phyloP scores from a whole-genome alignment of 2,113 vertebrate genomes.

The Sapayoa aenigma region DNA sequence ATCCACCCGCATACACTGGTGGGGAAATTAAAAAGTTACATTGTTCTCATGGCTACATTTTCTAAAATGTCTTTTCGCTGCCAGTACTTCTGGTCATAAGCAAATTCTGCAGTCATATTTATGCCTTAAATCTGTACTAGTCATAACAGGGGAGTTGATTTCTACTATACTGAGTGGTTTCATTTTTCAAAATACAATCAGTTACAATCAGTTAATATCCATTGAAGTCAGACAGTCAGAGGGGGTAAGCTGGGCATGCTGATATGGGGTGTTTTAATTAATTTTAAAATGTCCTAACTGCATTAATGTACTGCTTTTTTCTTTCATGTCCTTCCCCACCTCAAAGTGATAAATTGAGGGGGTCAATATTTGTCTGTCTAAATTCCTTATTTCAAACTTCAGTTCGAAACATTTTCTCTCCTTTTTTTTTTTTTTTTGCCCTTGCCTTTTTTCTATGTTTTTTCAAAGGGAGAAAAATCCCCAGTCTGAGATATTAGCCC shows the following conservation, averaged over 20 bases:
- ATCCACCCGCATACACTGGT: neutral
- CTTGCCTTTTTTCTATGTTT: neutral
- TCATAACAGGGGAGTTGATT: neutral
- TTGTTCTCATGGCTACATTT: neutral
- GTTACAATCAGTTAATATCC: neutral
- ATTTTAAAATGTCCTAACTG: neutral
- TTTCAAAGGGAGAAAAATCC: neutral
- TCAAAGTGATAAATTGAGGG: rapidly evolving
- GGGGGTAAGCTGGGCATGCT: neutral
- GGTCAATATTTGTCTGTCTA: neutral
- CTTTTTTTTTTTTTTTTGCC: neutral
- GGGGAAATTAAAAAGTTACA: neutral
- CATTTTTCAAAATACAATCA: neutral
- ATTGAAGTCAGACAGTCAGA: neutral
- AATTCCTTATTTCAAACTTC: neutral
- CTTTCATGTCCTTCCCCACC: neutral
- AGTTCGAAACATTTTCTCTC: neutral
- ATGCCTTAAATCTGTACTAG: neutral
- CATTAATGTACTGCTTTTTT: neutral
- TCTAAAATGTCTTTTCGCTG: neutral
- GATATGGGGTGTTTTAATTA: neutral
- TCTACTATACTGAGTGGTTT: neutral
- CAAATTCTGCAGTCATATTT: neutral
- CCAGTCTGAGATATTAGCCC: neutral
- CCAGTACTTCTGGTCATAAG: neutral